Evolutionary conservation across 2,888 invertebrate species (phyloP).

Genomic region (Tachina fera): DNA sequence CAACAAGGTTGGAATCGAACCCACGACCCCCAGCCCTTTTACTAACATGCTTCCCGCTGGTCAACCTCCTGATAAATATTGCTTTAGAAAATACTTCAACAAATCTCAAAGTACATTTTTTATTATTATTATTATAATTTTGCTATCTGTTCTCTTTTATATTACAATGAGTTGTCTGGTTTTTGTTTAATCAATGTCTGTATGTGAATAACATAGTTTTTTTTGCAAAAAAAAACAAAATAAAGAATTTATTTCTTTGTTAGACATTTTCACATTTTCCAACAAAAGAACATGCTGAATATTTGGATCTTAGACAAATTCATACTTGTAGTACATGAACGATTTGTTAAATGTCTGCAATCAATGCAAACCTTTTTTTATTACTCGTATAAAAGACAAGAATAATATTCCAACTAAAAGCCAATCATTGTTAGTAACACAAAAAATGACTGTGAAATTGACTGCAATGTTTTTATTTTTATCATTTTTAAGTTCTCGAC

Average conservation of each 20-base stretch:
- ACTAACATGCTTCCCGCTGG: too few species aligned
- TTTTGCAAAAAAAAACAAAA: not conserved
- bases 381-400: conserved; percentile 29
- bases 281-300: conserved; percentile 31
- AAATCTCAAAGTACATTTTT: not conserved
- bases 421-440: conserved; percentile 60
- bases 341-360: conserved; percentile 61
- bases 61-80: too few species aligned
- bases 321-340: conserved; percentile 23
- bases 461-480: conserved; percentile 30
- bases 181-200: conserved; percentile 15
- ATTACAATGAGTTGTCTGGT: conserved; percentile 11
- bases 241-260: conserved; percentile 43
- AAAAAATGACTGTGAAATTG: conserved; percentile 28
- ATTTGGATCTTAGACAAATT: conserved; percentile 46
- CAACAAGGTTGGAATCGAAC: too few species aligned
- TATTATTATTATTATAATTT: not conserved
- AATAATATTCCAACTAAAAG: conserved; percentile 50
- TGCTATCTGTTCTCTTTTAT: not conserved
- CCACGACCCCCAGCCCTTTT: too few species aligned
- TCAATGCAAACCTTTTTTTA: conserved; percentile 54
- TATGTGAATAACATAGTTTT: not conserved
- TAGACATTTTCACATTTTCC: not conserved
- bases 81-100: not conserved
- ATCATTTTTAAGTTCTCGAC: conserved; percentile 27